phyloP scores from a whole-genome alignment of 2,888 invertebrate species.

The Mimumesa dahlbomi region DNA sequence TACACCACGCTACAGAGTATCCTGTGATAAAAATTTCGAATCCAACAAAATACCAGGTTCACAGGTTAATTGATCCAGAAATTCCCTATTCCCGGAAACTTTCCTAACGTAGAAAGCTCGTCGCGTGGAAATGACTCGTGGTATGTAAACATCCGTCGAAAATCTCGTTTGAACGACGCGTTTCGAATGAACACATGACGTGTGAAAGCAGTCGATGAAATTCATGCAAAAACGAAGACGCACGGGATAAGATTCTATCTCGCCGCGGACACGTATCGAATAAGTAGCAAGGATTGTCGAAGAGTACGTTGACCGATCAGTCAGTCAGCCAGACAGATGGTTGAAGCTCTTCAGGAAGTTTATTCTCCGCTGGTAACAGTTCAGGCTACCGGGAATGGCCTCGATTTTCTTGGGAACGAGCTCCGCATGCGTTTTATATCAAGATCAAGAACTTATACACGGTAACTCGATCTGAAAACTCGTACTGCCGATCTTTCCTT shows the following conservation, averaged over 20 bases:
- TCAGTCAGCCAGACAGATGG: constrained; percentile 48
- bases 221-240: too few species aligned
- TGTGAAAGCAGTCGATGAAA: too few species aligned
- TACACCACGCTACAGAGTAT: too few species aligned
- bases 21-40: too few species aligned
- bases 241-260: constrained; percentile 28
- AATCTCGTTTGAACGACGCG: too few species aligned
- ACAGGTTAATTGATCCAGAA: too few species aligned
- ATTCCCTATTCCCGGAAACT: too few species aligned
- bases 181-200: too few species aligned
- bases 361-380: constrained; percentile 37
- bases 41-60: too few species aligned
- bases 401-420: constrained; percentile 43
- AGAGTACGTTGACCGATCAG: constrained; percentile 59
- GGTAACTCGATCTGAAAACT: constrained; percentile 6
- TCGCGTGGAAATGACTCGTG: too few species aligned
- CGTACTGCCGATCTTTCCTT: background rate
- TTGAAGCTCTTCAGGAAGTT: constrained; percentile 54
- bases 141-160: too few species aligned
- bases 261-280: constrained; percentile 7
- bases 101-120: too few species aligned
- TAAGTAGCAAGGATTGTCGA: constrained; percentile 35
- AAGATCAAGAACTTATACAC: constrained; percentile 10
- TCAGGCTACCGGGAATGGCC: constrained; percentile 40
- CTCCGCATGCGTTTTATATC: constrained; percentile 21